These are phyloP conservation scores for Megalonaias nervosa DNA, from an alignment of 1,140 invertebrate species.

Conservation along the genomic window DNA sequence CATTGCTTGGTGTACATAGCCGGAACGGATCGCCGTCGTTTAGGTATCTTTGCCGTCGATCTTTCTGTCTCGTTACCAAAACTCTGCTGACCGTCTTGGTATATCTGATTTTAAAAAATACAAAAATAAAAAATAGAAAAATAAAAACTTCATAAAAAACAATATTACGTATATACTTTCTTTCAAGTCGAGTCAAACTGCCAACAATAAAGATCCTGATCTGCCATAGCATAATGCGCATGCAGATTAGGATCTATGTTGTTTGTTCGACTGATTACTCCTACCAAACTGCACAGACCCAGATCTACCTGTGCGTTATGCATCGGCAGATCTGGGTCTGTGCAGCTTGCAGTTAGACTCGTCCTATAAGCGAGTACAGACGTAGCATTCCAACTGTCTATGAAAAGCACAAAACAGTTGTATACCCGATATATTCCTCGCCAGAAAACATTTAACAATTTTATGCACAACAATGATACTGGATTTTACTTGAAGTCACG, in stretches of 20 bases:
- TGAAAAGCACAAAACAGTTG: background rate
- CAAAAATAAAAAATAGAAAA: background rate
- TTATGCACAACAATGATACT: too few relatives aligned
- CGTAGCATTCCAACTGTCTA: background rate
- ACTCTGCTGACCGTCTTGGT: conserved; percentile 37
- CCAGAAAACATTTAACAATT: background rate
- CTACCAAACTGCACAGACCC: too few relatives aligned
- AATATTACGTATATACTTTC: background rate
- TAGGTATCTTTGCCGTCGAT: conserved; percentile 32
- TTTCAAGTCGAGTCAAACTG: too few relatives aligned
- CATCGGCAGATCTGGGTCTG: too few relatives aligned
- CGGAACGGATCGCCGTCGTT: conserved; percentile 50
- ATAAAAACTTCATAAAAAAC: background rate
- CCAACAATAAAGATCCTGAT: too few relatives aligned
- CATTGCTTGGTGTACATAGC: conserved; percentile 43
- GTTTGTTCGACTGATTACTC: too few relatives aligned
- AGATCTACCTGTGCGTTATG: too few relatives aligned
- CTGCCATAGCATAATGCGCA: too few relatives aligned
- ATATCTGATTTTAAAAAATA: conserved; percentile 44
- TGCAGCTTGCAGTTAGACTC: too few relatives aligned
- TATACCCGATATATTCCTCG: background rate
- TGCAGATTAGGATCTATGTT: too few relatives aligned
- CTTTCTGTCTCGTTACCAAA: conserved; percentile 31
- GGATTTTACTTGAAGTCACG: too few relatives aligned
- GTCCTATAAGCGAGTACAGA: too few relatives aligned